A percentile compares a stretch with the other conserved stretches of the same genome.
These are phyloP conservation scores for Eupithecia pulchellata DNA, from an alignment of 2,888 invertebrate species.

Conservation along the genomic window DNA sequence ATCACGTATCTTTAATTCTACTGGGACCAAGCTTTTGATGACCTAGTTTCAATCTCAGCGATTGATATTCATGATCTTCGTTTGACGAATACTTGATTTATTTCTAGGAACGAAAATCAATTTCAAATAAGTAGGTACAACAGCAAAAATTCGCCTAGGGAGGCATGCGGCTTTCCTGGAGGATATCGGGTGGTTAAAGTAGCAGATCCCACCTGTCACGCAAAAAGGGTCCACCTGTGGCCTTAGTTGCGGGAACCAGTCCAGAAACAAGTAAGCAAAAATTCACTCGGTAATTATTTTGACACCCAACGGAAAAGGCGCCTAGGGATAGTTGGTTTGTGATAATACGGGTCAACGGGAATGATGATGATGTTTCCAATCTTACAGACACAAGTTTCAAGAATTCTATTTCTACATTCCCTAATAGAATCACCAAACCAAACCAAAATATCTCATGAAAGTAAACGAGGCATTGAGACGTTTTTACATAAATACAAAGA, in stretches of 20 bases:
- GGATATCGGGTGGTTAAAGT: too few relatives aligned
- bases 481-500: conserved; percentile 16
- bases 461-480: conserved; percentile 13
- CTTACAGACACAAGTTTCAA: not conserved
- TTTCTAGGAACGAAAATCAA: not conserved
- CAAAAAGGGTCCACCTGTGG: too few relatives aligned
- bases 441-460: not conserved
- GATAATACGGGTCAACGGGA: too few relatives aligned
- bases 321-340: not conserved
- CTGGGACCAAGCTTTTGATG: not conserved
- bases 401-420: not conserved
- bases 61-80: not conserved
- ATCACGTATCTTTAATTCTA: conserved; percentile 1
- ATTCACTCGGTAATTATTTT: not conserved
- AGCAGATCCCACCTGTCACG: too few relatives aligned
- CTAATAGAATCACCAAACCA: not conserved
- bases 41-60: not conserved
- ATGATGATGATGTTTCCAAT: too few relatives aligned
- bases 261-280: too few relatives aligned
- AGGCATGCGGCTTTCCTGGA: too few relatives aligned
- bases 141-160: not conserved
- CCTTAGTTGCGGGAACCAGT: too few relatives aligned
- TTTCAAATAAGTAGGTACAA: not conserved
- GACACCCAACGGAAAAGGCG: not conserved
- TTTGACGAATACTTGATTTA: not conserved